Conservation (phyloP, 1,140 invertebrate genomes). For the Drosophila dunni region DNA sequence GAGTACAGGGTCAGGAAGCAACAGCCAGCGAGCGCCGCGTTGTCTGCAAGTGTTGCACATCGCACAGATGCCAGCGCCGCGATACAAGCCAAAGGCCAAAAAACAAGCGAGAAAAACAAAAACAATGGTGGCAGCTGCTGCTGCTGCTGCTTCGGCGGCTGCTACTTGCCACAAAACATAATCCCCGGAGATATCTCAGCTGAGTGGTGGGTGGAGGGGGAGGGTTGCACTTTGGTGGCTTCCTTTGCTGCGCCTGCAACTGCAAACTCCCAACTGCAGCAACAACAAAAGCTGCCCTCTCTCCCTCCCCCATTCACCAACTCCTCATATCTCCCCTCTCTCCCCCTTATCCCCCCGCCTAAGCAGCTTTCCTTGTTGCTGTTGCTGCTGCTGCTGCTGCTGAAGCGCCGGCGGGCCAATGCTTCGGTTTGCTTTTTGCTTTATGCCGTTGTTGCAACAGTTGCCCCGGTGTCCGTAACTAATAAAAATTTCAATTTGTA, state of each 20-base stretch:
- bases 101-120: conserved; percentile 54
- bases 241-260: conserved; percentile 45
- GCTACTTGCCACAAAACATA: conserved; percentile 79
- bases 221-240: conserved; percentile 72
- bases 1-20: background rate
- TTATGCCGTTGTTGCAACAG: conserved; percentile 18
- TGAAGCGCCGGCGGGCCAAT: conserved; percentile 69
- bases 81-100: conserved; percentile 78
- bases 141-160: background rate
- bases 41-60: conserved; percentile 82
- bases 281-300: conserved; percentile 3
- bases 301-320: background rate
- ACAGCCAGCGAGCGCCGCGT: conserved; percentile 63
- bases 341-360: conserved; percentile 44
- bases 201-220: background rate
- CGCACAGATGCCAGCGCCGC: conserved; percentile 74
- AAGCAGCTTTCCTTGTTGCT: conserved; percentile 64
- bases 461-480: conserved; percentile 66
- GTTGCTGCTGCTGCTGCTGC: conserved; percentile 48
- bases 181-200: conserved; percentile 75
- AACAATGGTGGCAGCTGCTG: conserved; percentile 71
- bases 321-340: conserved; percentile 38
- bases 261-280: conserved; percentile 24
- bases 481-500: conserved; percentile 83
- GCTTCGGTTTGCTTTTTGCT: conserved; percentile 65